Conservation (phyloP, 1,140 invertebrate genomes). For the Arctopsyche grandis region DNA sequence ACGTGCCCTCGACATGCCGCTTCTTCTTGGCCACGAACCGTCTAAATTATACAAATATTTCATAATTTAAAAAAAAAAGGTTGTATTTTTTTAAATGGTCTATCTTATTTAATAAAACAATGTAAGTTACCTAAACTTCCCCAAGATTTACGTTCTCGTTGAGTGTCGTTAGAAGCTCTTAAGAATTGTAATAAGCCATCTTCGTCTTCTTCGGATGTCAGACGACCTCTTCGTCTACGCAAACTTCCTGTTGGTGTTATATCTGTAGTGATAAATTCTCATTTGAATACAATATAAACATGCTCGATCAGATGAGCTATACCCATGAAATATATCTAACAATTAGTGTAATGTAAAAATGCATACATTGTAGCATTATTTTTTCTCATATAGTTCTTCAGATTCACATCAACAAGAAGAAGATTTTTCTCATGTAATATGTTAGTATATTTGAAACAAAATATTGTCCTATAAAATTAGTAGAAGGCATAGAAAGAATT, state of each 20-base stretch:
- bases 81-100: neutral
- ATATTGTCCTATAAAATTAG: too few species aligned
- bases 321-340: too few species aligned
- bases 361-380: too few species aligned
- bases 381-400: too few species aligned
- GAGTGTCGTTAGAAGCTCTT: slow-evolving; percentile 72
- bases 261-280: slow-evolving; percentile 66
- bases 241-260: slow-evolving; percentile 90
- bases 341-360: too few species aligned
- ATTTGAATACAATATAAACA: too few species aligned
- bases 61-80: too few species aligned
- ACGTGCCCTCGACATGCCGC: slow-evolving; percentile 74
- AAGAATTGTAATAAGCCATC: slow-evolving; percentile 88
- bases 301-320: too few species aligned
- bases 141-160: slow-evolving; percentile 87
- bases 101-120: neutral
- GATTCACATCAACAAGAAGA: neutral
- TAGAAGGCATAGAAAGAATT: too few species aligned
- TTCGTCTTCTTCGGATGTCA: slow-evolving; percentile 86
- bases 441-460: too few species aligned
- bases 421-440: neutral
- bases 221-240: slow-evolving; percentile 79
- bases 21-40: slow-evolving; percentile 85
- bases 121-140: slow-evolving; percentile 82
- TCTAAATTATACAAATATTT: slow-evolving; percentile 65